These are phyloP conservation scores for Ichneumon xanthorius DNA, from an alignment of 2,888 invertebrate species.

Conservation along the genomic window DNA sequence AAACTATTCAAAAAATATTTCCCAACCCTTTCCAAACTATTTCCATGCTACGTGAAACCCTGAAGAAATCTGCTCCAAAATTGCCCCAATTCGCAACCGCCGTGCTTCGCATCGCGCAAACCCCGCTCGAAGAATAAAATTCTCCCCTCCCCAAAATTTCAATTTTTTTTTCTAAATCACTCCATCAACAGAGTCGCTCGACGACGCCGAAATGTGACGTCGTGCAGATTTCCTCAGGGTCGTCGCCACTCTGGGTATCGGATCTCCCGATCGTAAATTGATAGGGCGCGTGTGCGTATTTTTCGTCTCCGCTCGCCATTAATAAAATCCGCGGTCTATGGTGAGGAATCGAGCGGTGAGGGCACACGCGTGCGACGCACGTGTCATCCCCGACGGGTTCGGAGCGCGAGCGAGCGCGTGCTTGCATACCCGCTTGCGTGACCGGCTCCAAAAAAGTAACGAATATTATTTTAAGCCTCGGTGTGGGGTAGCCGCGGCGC, in stretches of 20 bases:
- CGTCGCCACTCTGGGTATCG: background rate
- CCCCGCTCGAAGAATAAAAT: too few species aligned
- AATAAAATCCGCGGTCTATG: constrained; percentile 60
- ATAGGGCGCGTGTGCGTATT: background rate
- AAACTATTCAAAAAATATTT: too few species aligned
- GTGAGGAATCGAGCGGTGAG: constrained; percentile 48
- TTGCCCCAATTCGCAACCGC: too few species aligned
- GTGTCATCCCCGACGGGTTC: constrained; percentile 73
- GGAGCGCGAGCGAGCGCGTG: constrained; percentile 58
- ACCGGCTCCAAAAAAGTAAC: constrained; percentile 76
- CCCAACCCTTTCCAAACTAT: too few species aligned
- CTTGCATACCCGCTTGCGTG: constrained; percentile 53
- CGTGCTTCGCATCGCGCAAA: too few species aligned
- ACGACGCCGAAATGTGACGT: too few species aligned
- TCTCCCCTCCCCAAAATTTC: too few species aligned
- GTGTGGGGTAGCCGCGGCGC: constrained; percentile 81
- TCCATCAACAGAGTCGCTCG: too few species aligned
- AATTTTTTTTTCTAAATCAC: too few species aligned
- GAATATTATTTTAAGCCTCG: constrained; percentile 84
- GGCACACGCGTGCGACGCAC: constrained; percentile 81
- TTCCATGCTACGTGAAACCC: too few species aligned
- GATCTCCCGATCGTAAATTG: background rate
- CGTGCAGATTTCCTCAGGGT: too few species aligned
- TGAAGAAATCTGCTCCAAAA: too few species aligned
- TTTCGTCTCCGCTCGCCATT: constrained; percentile 17